These are phyloP conservation scores for Charina bottae DNA, from an alignment of 2,113 vertebrate genomes.

Conservation along the genomic window DNA sequence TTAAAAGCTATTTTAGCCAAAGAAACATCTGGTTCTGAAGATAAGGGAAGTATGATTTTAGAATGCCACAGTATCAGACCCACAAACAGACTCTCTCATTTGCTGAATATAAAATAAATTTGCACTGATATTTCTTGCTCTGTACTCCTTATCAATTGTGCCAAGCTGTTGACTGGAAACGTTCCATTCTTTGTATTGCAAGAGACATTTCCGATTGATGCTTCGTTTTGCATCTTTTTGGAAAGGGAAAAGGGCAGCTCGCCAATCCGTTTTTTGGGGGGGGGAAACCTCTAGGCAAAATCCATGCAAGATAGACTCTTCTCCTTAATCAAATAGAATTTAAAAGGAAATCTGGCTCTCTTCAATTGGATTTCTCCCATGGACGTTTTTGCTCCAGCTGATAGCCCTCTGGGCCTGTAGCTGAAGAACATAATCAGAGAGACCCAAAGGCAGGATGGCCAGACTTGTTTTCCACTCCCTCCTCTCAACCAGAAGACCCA, in stretches of 20 bases:
- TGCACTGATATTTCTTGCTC: background rate
- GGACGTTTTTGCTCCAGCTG: background rate
- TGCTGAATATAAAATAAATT: background rate
- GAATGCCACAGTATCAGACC: background rate
- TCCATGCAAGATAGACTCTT: background rate
- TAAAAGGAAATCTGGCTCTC: background rate
- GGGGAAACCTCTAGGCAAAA: background rate
- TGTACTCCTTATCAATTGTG: background rate
- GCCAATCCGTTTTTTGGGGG: no score
- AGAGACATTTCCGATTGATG: background rate
- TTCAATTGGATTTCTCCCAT: background rate
- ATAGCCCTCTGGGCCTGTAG: background rate
- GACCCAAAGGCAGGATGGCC: background rate
- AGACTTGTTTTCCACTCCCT: background rate
- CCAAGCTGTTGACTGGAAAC: background rate
- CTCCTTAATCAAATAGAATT: background rate
- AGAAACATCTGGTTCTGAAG: background rate
- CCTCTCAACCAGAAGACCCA: background rate
- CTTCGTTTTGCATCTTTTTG: background rate
- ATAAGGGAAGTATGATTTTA: conserved; percentile 11
- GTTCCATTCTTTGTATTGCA: background rate
- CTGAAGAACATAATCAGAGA: background rate
- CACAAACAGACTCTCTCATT: background rate
- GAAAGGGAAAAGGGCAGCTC: background rate
- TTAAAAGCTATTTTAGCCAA: background rate